Conservation (phyloP, 2,113 vertebrate genomes). For the Melanocharis versteri region DNA sequence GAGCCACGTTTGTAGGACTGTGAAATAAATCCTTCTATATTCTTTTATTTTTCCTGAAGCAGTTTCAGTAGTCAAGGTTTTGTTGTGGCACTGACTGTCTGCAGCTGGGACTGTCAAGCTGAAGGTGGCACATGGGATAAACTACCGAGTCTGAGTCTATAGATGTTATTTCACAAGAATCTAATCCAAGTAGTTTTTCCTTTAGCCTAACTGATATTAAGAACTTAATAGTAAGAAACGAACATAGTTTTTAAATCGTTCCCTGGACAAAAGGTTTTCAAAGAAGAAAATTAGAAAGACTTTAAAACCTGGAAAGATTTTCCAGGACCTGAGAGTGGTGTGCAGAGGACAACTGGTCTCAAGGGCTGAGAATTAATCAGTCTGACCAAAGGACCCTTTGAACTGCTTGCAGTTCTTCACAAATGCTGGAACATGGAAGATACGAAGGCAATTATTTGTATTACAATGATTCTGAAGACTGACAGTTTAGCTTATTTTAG, state of each 20-base stretch:
- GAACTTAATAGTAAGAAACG: background rate
- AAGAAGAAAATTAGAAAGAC: background rate
- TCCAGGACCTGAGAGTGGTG: background rate
- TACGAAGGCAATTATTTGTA: background rate
- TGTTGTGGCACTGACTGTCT: background rate
- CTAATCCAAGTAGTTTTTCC: background rate
- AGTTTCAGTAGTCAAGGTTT: background rate
- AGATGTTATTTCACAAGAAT: background rate
- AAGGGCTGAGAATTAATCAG: background rate
- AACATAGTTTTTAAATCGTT: background rate
- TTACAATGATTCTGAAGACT: background rate
- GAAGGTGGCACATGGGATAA: background rate
- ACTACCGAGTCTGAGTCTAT: fast-evolving
- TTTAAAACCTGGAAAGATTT: background rate
- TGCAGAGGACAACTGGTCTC: background rate
- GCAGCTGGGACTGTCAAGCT: background rate
- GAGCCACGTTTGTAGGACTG: background rate
- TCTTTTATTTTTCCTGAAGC: background rate
- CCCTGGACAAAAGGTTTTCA: background rate
- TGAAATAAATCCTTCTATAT: background rate
- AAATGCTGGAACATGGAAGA: background rate
- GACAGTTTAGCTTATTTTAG: background rate
- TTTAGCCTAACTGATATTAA: background rate
- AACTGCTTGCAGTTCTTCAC: background rate
- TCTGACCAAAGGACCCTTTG: background rate